Percentiles rank a stretch among this genome's conserved stretches.
Conservation (phyloP, 2,113 vertebrate genomes). For the Rhodinocichla rosea region DNA sequence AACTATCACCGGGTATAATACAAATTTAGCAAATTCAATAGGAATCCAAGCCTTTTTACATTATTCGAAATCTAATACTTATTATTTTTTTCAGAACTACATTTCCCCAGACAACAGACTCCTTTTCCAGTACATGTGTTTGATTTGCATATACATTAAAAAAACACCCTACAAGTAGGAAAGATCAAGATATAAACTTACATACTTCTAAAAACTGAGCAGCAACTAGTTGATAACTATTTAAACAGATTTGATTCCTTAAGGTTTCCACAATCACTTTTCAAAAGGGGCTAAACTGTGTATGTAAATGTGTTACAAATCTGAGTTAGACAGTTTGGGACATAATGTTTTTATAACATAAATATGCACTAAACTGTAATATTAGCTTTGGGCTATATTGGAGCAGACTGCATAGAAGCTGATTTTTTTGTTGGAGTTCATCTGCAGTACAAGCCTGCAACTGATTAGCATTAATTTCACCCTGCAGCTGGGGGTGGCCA, state of each 20-base stretch:
- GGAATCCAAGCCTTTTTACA: not conserved
- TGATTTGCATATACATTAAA: not conserved
- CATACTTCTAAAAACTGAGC: not conserved
- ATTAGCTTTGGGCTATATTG: not conserved
- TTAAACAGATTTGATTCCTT: not conserved
- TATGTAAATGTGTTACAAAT: not conserved
- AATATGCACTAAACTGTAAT: not conserved
- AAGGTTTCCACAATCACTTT: not conserved
- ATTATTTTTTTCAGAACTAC: not conserved
- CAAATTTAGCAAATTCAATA: not conserved
- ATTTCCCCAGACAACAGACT: not conserved
- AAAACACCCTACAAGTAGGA: not conserved
- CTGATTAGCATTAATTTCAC: conserved; percentile 37
- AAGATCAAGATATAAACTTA: not conserved
- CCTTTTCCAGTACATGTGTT: not conserved
- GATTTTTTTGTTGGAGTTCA: conserved; percentile 26
- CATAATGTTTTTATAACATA: conserved; percentile 2
- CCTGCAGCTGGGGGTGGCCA: not conserved
- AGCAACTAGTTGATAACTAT: not conserved
- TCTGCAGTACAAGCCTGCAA: conserved; percentile 46
- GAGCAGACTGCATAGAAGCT: not conserved
- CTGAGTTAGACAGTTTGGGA: not conserved
- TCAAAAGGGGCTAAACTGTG: not conserved
- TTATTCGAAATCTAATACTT: not conserved
- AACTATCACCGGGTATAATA: not conserved